These are phyloP conservation scores for Cantharis rustica DNA, from an alignment of 2,888 invertebrate species.

Conservation along the genomic window DNA sequence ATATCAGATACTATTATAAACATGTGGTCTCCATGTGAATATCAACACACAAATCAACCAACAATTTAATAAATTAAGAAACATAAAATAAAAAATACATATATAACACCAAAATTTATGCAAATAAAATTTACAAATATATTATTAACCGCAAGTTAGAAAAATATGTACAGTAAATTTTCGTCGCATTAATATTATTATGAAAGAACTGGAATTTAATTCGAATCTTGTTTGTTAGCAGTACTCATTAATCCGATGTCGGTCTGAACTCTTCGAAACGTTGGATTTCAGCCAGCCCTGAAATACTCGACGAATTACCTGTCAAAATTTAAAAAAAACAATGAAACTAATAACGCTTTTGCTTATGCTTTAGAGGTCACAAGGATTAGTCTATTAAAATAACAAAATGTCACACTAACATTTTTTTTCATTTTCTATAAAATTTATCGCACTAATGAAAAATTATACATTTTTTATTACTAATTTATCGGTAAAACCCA, in stretches of 20 bases:
- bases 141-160: constrained; percentile 8
- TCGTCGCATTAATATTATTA: constrained; percentile 35
- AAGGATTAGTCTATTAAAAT: constrained; percentile 2
- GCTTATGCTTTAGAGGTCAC: constrained; percentile 1
- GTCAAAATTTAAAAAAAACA: constrained; percentile 13
- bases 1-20: constrained; percentile 25
- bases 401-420: not conserved
- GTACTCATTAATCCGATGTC: constrained; percentile 36
- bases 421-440: not conserved
- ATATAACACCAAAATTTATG: not conserved
- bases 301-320: constrained; percentile 20
- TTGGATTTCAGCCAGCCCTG: constrained; percentile 28
- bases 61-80: constrained; percentile 7
- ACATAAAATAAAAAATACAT: constrained; percentile 1
- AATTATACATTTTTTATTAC: not conserved
- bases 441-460: not conserved
- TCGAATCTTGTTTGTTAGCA: constrained; percentile 35
- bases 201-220: constrained; percentile 39
- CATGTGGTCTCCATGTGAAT: constrained; percentile 23
- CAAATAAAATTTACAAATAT: constrained; percentile 2
- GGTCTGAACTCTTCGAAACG: constrained; percentile 18
- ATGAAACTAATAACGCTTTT: not conserved
- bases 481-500: too few species aligned
- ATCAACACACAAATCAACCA: constrained; percentile 12
- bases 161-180: constrained; percentile 28